Percentiles rank a stretch among this genome's conserved stretches.
Conservation (phyloP, 2,797 vertebrate species). For the Clarias laeviceps region DNA sequence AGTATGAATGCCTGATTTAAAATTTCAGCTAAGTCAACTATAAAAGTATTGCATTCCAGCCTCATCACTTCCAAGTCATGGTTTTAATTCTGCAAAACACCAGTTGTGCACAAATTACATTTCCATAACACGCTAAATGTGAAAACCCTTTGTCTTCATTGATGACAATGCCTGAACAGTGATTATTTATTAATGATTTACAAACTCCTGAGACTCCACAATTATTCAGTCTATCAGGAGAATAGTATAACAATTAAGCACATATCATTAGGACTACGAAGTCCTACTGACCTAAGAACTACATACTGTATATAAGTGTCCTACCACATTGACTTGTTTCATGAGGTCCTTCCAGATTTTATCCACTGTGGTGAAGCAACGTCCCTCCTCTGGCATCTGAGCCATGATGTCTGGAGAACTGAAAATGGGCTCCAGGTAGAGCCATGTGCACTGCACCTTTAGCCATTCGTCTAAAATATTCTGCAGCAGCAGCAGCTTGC, state of each 20-base stretch:
- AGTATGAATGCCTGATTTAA: not conserved
- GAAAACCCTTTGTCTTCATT: too few relatives aligned
- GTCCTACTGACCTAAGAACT: too few relatives aligned
- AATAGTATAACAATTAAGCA: not conserved
- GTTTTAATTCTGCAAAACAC: not conserved
- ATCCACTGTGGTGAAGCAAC: slow-evolving; percentile 80
- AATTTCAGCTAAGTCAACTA: not conserved
- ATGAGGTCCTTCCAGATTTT: slow-evolving; percentile 85
- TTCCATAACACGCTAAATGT: too few relatives aligned
- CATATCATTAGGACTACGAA: not conserved
- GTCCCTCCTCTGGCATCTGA: slow-evolving; percentile 88
- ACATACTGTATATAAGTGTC: not conserved
- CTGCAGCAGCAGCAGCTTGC: slow-evolving; percentile 83
- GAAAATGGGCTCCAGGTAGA: slow-evolving; percentile 89
- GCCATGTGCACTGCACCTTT: slow-evolving; percentile 87
- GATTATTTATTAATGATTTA: not conserved
- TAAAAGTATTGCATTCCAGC: not conserved
- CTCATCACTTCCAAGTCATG: slow-evolving; percentile 1
- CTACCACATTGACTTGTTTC: slow-evolving; percentile 78
- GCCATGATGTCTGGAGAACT: too few relatives aligned
- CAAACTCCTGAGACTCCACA: not conserved
- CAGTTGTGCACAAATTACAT: not conserved
- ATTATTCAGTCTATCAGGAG: not conserved
- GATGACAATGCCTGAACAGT: not conserved
- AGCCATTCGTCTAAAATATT: slow-evolving; percentile 89